phyloP scores from a whole-genome alignment of 2,113 vertebrate genomes.

The Syngnathoides biaculeatus region DNA sequence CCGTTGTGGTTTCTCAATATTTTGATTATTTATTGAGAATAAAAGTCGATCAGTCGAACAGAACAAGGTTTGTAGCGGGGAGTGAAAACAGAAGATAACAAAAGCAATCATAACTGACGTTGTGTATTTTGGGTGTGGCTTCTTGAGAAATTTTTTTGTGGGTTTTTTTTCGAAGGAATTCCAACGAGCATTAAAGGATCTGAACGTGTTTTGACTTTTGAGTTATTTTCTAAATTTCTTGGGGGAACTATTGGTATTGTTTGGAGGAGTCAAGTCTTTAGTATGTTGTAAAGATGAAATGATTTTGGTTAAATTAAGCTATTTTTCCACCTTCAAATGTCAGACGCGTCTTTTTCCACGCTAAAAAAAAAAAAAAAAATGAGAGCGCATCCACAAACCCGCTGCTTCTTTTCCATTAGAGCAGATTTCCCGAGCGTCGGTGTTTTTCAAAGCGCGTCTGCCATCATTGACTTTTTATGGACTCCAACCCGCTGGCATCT shows the following conservation, averaged over 20 bases:
- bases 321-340: neutral
- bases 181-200: too few relatives aligned
- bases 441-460: neutral
- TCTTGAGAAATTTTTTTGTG: too few relatives aligned
- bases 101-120: too few relatives aligned
- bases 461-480: slow-evolving; percentile 1
- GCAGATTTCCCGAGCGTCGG: neutral
- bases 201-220: neutral
- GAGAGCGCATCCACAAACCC: neutral
- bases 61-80: too few relatives aligned
- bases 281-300: neutral
- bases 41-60: too few relatives aligned
- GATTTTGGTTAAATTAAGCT: neutral
- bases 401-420: neutral
- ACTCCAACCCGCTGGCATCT: neutral
- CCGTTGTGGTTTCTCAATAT: too few relatives aligned
- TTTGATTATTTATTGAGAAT: too few relatives aligned
- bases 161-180: too few relatives aligned
- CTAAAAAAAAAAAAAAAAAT: neutral
- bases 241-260: neutral
- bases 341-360: neutral
- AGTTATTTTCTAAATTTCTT: neutral
- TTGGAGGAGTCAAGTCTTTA: neutral
- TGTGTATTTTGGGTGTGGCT: too few relatives aligned
- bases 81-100: too few relatives aligned